Evolutionary conservation across 2,113 vertebrate genomes (phyloP), one percentile per base, ranked within the genome.

Genomic region (Heterocephalus glaber): DNA sequence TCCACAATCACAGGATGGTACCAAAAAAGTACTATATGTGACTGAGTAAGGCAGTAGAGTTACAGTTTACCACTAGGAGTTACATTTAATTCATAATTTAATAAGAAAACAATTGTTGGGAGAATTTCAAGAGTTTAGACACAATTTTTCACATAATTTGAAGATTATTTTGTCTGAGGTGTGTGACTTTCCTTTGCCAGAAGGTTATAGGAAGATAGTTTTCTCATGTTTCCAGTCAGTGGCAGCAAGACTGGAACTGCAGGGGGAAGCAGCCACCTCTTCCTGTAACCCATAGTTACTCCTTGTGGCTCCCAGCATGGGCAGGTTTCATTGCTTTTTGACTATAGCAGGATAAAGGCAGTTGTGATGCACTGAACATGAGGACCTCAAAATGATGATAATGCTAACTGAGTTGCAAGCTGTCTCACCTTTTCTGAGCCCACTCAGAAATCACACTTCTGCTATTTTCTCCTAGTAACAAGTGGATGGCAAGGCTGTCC

Each of bases 31-130:
- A 56, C 30, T 84, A 0, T 0, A 6, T 49, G 8, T 82, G 52
- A 5, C 8, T 41, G 11, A 79, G 58, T 58, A 80, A 30, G 20
- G 82, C 28, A 38, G 16, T 4, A 49, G 38, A 41, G 1, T 70
- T 77, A 44, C 41, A 72, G 13, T 85, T 90, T 80, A 52, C 28
- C 70, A 88, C 66, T 47, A 63, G 41, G 22, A 66, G 7, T 47
- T 92, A 52, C 7, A 89, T 92, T 81, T 86, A 74, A 95, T 47
- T 92, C 56, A 92, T 38, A 81, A 74, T 33, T 85, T 92, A 86
- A 89, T 68, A 19, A 81, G 86, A 52, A 52, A 30, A 74, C 58
- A 92, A 56, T 92, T 86, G 30, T 17, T 54, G 13, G 16, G 28
- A 89, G 16, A 81, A 95, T 52, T 87, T 54, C 17, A 86, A 7